Evolutionary conservation across 2,888 invertebrate species (phyloP), one percentile per base, ranked within the genome.

Genomic region (Thumatha senex): DNA sequence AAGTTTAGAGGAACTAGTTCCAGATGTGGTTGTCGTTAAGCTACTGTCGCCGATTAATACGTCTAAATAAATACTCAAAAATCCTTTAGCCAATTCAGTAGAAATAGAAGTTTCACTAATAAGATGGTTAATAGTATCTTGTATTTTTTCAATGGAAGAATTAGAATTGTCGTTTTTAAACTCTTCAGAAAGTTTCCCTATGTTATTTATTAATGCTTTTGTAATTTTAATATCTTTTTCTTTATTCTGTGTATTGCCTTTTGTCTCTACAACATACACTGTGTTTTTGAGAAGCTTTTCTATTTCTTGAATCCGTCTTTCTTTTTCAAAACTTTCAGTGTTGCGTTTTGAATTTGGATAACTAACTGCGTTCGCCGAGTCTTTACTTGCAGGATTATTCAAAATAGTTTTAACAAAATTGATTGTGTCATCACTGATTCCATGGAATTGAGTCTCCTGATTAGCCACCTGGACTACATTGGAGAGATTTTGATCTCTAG

Each of bases 211-310:
- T 8, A 87, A 60, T 29, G 76, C 76, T 62, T 80, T 82, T 0
- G 86, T 85, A n/a, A 81, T 82, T 65, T 72, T 67, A 4, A 87
- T 87, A 58, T 89, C 86, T 57, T 78, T 81, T 13, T 80, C 78
- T 57, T 67, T 77, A 56, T 65, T 80, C 18, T 24, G 58, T 40
- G 56, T 58, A 34, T 65, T 74, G 13, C 24, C 44, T 7, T 24
- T 29, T 7, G 44, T 44, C 54, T 82, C 82, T 57, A 81, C 86
- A 13, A 81, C 61, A 35, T 89, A 90, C 0, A 89, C 80, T 0
- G 87, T 90, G 54, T 76, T 89, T 63, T 84, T 85, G 0, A 90
- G 64, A 14, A 89, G 52, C 58, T 64, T 78, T 63, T 90, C 89
- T 0, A 89, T 64, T 61, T 87, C 79, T 62, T 87, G 86, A 54